Evolutionary conservation across 2,888 invertebrate species (phyloP).

Genomic region (Hyalella azteca): DNA sequence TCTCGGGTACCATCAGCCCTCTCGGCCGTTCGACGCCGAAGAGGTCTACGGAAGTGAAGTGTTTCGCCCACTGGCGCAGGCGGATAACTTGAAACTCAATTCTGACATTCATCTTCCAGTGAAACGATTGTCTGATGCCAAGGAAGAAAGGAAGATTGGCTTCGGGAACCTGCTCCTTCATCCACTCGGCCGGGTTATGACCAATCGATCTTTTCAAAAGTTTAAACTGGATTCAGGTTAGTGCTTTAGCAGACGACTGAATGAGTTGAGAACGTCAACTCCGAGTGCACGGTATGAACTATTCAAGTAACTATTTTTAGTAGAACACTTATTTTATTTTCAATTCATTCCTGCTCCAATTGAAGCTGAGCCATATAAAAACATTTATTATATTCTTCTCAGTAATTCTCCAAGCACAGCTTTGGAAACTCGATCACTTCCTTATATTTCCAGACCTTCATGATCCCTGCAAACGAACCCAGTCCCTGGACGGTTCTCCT

Average conservation of each 20-base stretch:
- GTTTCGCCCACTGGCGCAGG: neutral
- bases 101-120: neutral
- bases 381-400: too few relatives aligned
- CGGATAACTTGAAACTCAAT: neutral
- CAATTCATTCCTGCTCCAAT: neutral
- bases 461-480: neutral
- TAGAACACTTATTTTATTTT: neutral
- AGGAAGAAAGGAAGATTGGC: neutral
- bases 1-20: too few relatives aligned
- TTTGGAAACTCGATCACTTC: neutral
- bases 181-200: conserved; percentile 13
- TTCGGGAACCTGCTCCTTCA: conserved; percentile 13
- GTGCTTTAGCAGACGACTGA: neutral
- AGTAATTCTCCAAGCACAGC: too few relatives aligned
- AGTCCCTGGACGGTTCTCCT: conserved; percentile 5
- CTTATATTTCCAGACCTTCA: neutral
- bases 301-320: neutral
- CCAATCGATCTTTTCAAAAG: conserved; percentile 12
- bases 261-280: too few relatives aligned
- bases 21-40: neutral
- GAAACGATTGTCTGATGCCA: neutral
- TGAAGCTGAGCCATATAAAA: too few relatives aligned
- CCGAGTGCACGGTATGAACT: too few relatives aligned
- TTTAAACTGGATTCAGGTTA: neutral
- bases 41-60: neutral